Evolutionary conservation across 2,113 vertebrate genomes (phyloP).

Genomic region (Capricornis sumatraensis): DNA sequence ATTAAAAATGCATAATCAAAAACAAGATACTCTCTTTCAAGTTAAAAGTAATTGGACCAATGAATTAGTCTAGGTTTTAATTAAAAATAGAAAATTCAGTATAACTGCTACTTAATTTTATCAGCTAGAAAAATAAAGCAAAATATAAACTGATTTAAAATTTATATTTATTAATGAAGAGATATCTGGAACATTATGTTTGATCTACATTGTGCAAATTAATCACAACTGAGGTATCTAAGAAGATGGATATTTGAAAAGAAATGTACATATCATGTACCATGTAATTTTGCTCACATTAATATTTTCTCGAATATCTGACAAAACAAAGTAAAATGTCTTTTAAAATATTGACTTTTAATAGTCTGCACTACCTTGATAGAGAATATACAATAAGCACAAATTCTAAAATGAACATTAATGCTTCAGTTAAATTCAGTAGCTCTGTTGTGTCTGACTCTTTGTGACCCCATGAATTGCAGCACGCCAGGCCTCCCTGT

Average conservation of each 20-base stretch:
- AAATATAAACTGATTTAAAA: background rate
- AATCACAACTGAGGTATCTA: background rate
- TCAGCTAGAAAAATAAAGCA: constrained; percentile 30
- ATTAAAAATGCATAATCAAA: constrained; percentile 54
- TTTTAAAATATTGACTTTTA: background rate
- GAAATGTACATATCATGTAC: background rate
- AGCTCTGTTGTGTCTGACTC: no score
- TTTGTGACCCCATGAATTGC: no score
- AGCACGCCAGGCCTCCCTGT: no score
- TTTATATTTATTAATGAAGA: constrained; percentile 45
- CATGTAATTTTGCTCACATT: background rate
- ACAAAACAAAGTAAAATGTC: background rate
- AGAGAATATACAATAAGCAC: background rate
- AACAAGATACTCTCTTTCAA: constrained; percentile 54
- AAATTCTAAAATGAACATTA: constrained; percentile 18
- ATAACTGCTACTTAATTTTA: constrained; percentile 32
- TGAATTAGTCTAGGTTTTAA: constrained; percentile 50
- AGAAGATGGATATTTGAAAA: background rate
- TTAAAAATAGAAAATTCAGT: constrained; percentile 54
- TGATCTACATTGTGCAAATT: background rate
- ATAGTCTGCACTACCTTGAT: background rate
- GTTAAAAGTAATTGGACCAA: constrained; percentile 53
- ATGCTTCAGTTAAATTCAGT: no score
- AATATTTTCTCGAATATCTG: background rate
- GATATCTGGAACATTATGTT: background rate